These are phyloP conservation scores for Pocillopora grandis DNA, from an alignment of 92 coral and sea anemone genomes.

Conservation along the genomic window DNA sequence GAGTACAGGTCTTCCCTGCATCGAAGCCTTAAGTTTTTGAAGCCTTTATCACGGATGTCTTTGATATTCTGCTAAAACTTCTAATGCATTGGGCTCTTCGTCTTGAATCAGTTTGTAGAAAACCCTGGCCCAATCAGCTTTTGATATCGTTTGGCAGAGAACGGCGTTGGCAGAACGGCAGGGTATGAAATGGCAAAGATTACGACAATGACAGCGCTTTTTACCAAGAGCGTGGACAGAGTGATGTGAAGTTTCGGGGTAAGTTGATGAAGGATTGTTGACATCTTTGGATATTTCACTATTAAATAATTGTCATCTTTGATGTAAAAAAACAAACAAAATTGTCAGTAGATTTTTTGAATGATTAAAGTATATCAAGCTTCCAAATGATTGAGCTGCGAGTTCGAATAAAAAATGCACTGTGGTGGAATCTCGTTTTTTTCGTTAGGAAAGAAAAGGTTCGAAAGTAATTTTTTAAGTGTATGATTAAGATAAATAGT, in stretches of 20 bases:
- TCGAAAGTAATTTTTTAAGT: no score
- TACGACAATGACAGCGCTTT: neutral
- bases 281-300: no score
- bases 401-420: no score
- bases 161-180: conserved; percentile 8
- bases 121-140: conserved; percentile 60
- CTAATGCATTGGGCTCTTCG: conserved; percentile 27
- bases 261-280: no score
- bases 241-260: neutral
- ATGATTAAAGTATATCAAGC: no score
- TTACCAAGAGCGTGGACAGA: neutral
- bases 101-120: conserved; percentile 72
- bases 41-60: conserved; percentile 48
- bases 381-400: no score
- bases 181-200: neutral
- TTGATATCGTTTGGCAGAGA: conserved; percentile 37
- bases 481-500: no score
- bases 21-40: conserved; percentile 59
- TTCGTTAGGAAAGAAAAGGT: no score
- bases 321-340: no score
- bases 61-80: conserved; percentile 53
- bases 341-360: no score
- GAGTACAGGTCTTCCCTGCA: neutral
- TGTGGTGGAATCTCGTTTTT: no score
- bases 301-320: no score